Conservation (phyloP, 2,113 vertebrate genomes). For the Pitta sordida region DNA sequence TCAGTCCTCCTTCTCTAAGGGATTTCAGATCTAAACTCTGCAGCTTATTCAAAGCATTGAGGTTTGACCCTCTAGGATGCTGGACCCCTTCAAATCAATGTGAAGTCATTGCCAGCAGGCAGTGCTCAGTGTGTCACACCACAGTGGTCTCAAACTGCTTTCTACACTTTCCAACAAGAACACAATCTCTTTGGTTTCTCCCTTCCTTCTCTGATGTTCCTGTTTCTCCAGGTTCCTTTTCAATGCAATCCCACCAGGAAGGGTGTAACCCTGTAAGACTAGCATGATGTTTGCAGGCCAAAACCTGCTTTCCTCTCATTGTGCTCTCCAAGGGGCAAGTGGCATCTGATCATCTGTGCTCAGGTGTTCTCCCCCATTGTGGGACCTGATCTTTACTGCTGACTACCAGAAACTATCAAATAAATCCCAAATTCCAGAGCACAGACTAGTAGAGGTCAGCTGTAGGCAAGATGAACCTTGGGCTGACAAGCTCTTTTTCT, state of each 20-base stretch:
- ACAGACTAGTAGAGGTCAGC: background rate
- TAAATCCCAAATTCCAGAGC: background rate
- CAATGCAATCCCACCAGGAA: background rate
- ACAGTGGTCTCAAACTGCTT: background rate
- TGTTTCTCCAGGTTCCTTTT: background rate
- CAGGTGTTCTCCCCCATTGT: background rate
- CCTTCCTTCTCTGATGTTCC: background rate
- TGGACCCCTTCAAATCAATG: background rate
- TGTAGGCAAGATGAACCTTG: slow-evolving; percentile 17
- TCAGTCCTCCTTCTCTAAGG: background rate
- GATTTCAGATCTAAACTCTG: background rate
- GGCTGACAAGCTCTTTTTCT: background rate
- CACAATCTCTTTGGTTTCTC: background rate
- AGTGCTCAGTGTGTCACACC: background rate
- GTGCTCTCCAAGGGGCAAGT: background rate
- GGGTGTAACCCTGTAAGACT: background rate
- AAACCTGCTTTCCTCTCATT: background rate
- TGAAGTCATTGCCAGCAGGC: background rate
- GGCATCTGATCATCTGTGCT: background rate
- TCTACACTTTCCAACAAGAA: background rate
- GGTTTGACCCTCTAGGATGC: background rate
- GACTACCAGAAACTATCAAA: background rate
- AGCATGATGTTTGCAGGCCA: fast-evolving
- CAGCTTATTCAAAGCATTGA: background rate
- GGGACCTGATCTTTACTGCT: background rate